These are phyloP conservation scores for Genyomyrus donnyi DNA, from an alignment of 2,113 vertebrate species.

Conservation along the genomic window DNA sequence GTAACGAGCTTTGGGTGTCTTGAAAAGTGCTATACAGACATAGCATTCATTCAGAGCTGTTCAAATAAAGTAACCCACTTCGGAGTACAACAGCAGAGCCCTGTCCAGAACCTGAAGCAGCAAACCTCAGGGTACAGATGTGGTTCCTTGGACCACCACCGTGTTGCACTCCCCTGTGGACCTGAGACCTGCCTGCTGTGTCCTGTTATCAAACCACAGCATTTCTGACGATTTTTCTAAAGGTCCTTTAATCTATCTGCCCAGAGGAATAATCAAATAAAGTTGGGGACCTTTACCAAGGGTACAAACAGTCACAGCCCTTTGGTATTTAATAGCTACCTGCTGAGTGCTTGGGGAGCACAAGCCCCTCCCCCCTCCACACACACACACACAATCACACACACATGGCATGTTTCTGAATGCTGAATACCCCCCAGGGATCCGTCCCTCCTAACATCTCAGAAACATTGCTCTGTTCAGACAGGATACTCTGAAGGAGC, in stretches of 20 bases:
- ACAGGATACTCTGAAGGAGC: not conserved
- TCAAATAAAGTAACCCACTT: not conserved
- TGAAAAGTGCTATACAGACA: not conserved
- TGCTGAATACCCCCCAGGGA: not conserved
- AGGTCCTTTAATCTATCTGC: not conserved
- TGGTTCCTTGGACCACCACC: not conserved
- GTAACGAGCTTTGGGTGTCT: not conserved
- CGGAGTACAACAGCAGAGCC: not conserved
- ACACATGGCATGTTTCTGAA: not conserved
- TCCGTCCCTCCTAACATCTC: not conserved
- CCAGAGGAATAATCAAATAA: not conserved
- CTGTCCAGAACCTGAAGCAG: not conserved
- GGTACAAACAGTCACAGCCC: not conserved
- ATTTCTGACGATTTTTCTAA: not conserved
- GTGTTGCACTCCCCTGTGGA: not conserved
- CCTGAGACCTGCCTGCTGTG: not conserved
- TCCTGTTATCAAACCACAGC: not conserved
- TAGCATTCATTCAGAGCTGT: not conserved
- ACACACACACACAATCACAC: not conserved
- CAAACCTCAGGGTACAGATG: not conserved
- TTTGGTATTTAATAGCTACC: not conserved
- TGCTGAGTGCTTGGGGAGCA: not conserved
- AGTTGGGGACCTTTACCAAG: not conserved
- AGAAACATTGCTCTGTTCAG: not conserved
- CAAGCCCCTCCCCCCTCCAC: not conserved